These are phyloP conservation scores for Cebidichthys violaceus DNA, from an alignment of 2,113 vertebrate genomes.

Conservation along the genomic window DNA sequence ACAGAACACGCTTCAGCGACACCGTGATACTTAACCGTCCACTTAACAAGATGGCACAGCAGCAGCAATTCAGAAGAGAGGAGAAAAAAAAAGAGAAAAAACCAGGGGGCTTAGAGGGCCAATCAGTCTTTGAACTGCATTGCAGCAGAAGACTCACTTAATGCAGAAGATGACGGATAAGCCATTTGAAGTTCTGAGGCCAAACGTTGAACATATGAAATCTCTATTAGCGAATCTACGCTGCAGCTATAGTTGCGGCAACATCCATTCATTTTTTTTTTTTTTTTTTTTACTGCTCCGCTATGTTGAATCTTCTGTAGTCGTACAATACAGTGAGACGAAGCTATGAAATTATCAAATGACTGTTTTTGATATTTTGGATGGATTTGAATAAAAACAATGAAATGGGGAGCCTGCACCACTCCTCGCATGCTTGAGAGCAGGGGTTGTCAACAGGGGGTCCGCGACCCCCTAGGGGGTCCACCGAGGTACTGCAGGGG, in stretches of 20 bases:
- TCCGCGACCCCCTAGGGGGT: too few relatives aligned
- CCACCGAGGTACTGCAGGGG: too few relatives aligned
- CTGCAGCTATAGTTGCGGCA: neutral
- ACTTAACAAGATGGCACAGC: conserved; percentile 74
- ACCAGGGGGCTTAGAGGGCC: conserved; percentile 32
- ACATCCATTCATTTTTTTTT: conserved; percentile 8
- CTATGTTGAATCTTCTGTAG: neutral
- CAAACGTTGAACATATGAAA: conserved; percentile 32
- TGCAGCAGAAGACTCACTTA: conserved; percentile 64
- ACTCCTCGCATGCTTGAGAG: conserved; percentile 4
- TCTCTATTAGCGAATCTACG: neutral
- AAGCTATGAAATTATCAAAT: neutral
- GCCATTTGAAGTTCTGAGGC: conserved; percentile 41
- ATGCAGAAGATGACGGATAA: conserved; percentile 64
- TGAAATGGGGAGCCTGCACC: neutral
- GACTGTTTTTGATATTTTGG: neutral
- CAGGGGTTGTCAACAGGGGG: too few relatives aligned
- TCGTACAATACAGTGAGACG: neutral
- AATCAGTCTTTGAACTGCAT: conserved; percentile 68
- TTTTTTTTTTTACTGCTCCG: neutral
- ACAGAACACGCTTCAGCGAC: conserved; percentile 55
- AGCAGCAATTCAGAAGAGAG: conserved; percentile 58
- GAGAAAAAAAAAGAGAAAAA: conserved; percentile 25
- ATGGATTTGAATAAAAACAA: conserved; percentile 9
- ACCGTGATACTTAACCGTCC: conserved; percentile 68